Conservation (phyloP, 2,113 vertebrate species). For the Tragelaphus scriptus region DNA sequence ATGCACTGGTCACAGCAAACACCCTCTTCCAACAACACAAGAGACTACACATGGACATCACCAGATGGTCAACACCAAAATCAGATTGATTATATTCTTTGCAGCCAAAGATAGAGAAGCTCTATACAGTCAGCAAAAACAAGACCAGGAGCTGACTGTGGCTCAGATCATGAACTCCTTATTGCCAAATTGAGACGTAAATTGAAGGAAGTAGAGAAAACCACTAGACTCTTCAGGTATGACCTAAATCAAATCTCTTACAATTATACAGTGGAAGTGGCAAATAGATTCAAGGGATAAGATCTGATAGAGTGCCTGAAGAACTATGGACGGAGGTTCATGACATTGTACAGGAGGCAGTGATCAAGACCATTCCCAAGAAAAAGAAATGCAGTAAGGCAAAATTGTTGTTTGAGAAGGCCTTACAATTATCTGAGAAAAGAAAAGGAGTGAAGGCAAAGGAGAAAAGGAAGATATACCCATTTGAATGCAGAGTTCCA, state of each 20-base stretch:
- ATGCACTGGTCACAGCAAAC: not conserved
- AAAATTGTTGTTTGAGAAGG: not conserved
- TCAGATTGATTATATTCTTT: not conserved
- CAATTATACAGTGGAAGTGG: not conserved
- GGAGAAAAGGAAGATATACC: not conserved
- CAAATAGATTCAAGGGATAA: not conserved
- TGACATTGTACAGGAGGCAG: not conserved
- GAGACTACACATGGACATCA: not conserved
- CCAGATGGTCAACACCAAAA: not conserved
- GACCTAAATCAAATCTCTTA: not conserved
- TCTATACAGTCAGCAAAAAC: not conserved
- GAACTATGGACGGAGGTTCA: fast-evolving
- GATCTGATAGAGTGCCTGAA: not conserved
- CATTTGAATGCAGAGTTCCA: not conserved
- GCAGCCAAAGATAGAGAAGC: not conserved
- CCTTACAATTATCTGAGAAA: not conserved
- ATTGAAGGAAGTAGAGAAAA: not conserved
- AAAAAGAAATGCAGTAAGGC: not conserved
- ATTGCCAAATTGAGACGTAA: not conserved
- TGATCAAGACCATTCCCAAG: not conserved
- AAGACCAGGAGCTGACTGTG: not conserved
- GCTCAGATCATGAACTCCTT: not conserved
- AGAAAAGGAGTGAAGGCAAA: not conserved
- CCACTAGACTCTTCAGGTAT: fast-evolving
- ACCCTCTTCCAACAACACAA: not conserved